These are phyloP conservation scores for Drosophila chauvacae DNA, from an alignment of 1,140 invertebrate species.

Conservation along the genomic window DNA sequence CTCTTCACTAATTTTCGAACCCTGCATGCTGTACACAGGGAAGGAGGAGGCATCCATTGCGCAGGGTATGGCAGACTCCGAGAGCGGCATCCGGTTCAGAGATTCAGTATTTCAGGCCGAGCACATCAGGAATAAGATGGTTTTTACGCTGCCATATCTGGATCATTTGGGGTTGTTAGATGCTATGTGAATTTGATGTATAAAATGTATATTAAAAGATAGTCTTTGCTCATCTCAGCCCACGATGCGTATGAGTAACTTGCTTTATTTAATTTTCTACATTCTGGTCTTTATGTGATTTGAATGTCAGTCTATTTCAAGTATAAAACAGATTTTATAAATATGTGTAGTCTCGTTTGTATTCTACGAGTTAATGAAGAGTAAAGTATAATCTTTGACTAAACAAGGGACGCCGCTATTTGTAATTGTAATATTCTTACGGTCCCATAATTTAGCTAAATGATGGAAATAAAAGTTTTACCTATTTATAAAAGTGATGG, in stretches of 20 bases:
- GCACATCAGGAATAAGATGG: constrained; percentile 41
- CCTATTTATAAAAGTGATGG: not conserved
- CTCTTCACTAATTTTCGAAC: constrained; percentile 45
- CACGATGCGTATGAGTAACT: not conserved
- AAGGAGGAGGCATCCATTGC: constrained; percentile 62
- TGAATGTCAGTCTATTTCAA: not conserved
- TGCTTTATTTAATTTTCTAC: not conserved
- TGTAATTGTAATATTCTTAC: not conserved
- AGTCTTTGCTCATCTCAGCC: constrained; percentile 8
- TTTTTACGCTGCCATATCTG: constrained; percentile 44
- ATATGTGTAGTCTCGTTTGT: no score
- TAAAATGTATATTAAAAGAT: not conserved
- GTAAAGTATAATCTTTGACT: not conserved
- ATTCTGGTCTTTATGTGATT: not conserved
- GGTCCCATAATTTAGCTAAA: not conserved
- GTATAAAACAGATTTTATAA: no score
- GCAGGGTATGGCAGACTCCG: constrained; percentile 20
- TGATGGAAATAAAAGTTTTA: not conserved
- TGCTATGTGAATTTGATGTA: constrained; percentile 33
- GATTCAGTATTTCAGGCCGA: constrained; percentile 42
- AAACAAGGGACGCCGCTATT: not conserved
- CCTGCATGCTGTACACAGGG: constrained; percentile 39
- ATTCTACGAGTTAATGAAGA: not conserved
- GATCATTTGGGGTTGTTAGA: constrained; percentile 69
- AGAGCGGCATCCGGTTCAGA: constrained; percentile 36